Base-by-base conservation (phyloP, 2,888 invertebrate genomes). In the Chromoteleia sp. region DNA sequence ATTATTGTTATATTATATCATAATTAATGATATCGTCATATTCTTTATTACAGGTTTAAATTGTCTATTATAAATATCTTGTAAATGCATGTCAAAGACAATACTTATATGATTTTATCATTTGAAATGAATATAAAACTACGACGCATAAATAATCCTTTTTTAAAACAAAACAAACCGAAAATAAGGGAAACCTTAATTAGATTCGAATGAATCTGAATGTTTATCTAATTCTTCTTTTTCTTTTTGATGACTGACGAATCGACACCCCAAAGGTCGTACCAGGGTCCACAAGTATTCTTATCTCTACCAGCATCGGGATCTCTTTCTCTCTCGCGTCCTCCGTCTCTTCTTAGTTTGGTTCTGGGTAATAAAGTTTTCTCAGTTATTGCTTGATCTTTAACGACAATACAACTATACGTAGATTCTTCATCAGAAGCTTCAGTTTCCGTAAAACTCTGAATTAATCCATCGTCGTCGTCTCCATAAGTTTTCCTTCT, bases 221-320 rank as follows among this genome's bases (percentile, higher is more conserved):
- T 15, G 82, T 83, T 84, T 33, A 82, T 83, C 50, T 86, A 85
- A 83, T 87, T 86, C 71, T 86, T 86, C 84, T 90, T 90, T 79
- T 91, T 91, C 81, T 93, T 94, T 88, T 93, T 94, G 90, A 93
- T 93, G 86, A 95, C 94, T 29, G 95, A 94, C 43, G 94, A 93
- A 91, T 96, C 96, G 73, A 94, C 93, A 29, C 95, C 97, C 97
- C 97, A 97, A 81, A 97, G 93, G 92, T 97, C 97, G 89, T 97
- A 97, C 97, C 97, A 97, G 0, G 97, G 97, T 0, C 97, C 97
- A 89, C 96, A 97, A 84, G 95, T 95, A 88, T 96, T 96, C 39
- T 90, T 89, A 7, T 85, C 92, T 88, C 86, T 90, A 2, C 10
- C 52, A 10, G 33, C 89, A 65, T 83, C 65, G 52, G 65, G 25